Percentiles rank a stretch among this genome's conserved stretches.
Evolutionary conservation across 2,797 vertebrate genomes (phyloP).

Genomic region (Platyrinchus mystaceus): DNA sequence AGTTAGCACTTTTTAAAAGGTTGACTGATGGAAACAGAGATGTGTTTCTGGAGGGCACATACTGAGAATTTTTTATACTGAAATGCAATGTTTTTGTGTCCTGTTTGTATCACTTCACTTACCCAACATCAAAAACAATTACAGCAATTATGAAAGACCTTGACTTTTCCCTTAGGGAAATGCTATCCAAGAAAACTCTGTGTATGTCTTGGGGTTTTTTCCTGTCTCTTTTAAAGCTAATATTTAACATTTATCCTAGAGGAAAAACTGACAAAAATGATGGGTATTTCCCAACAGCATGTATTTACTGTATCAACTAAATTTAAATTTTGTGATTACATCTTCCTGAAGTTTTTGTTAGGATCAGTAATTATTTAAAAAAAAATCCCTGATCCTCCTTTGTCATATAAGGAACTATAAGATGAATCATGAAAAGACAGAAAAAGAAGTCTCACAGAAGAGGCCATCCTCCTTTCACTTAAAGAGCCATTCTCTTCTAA

Average conservation of each 20-base stretch:
- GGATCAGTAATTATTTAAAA: background rate
- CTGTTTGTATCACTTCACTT: conserved; percentile 47
- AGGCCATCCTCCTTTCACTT: background rate
- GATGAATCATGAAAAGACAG: background rate
- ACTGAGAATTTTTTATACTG: background rate
- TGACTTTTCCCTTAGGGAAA: conserved; percentile 39
- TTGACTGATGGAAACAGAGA: conserved; percentile 14
- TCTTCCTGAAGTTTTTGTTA: background rate
- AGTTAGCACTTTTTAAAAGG: background rate
- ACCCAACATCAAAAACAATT: conserved; percentile 64
- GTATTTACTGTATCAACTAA: background rate
- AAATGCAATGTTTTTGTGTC: conserved; percentile 13
- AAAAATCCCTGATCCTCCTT: background rate
- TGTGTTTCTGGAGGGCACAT: background rate
- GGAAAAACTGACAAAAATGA: conserved; percentile 7
- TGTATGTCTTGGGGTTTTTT: background rate
- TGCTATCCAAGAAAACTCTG: background rate
- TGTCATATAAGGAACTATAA: background rate
- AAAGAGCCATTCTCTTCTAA: background rate
- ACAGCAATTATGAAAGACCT: conserved; percentile 59
- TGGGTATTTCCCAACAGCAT: background rate
- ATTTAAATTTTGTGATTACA: background rate
- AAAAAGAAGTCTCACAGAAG: background rate
- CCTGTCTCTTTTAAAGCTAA: conserved; percentile 5
- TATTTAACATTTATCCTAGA: conserved; percentile 39